Evolutionary conservation across 2,797 vertebrate genomes (phyloP), one percentile per base, ranked within the genome.

Genomic region (Pseudochirops cupreus): DNA sequence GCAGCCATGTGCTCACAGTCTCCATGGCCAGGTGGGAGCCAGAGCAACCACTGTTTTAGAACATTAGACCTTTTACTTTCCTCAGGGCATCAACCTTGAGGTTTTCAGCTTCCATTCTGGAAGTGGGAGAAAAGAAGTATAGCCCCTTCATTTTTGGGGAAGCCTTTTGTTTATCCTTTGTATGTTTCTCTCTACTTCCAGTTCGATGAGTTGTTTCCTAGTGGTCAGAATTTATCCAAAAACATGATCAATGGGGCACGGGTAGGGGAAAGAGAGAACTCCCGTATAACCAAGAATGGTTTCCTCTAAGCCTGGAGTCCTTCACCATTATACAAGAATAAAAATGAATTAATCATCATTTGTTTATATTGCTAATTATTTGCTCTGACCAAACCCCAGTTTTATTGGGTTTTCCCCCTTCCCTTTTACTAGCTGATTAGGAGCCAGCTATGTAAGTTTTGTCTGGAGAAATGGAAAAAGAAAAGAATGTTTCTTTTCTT

Each of bases 401-500:
- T 67, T 67, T n/a, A 67, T 13, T 67, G 12, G 59, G 13, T 67
- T 10, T 46, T 33, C 6, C 50, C 12, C 24, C 87, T 50, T 24
- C 89, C 4, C 89, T 55, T 55, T 55, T 55, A 91, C 29, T 55
- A 58, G 57, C 2, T 58, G 57, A 58, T 28, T 58, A 10, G 14
- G 28, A 53, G 12, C 53, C 31, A 12, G 4, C 90, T 91, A 91
- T 26, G 5, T 31, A 16, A 90, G 11, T 52, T 90, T 90, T 90
- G 89, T 4, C 4, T 54, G 31, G 26, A 54, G 46, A 52, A 33
- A 67, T 90, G 95, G 91, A 46, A 89, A 92, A 50, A 67, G n/a
- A 91, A 46, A 89, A 95, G 26, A 12, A 29, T 52, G 46, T 96
- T 95, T 54, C 46, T 50, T 90, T 54, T 39, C 89, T 39, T 94